These are phyloP conservation scores for Dynastes hyllus DNA, from an alignment of 2,888 invertebrate species.

Conservation along the genomic window DNA sequence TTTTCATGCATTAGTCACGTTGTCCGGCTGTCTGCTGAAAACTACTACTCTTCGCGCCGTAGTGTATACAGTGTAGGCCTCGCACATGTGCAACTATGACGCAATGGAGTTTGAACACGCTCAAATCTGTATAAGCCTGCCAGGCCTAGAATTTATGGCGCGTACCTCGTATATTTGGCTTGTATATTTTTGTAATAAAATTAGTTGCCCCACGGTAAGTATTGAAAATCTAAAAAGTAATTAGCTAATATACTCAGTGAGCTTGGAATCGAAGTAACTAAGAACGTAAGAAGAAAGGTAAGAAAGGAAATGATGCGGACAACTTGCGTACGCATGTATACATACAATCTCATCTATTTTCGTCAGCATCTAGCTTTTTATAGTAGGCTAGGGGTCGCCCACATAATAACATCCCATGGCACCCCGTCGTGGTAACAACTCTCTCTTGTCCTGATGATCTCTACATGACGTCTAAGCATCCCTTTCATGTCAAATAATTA, in stretches of 20 bases:
- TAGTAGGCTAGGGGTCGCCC: slow-evolving; percentile 48
- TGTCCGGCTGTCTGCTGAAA: too few relatives aligned
- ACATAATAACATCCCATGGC: slow-evolving; percentile 49
- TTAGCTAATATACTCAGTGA: neutral
- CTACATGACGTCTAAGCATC: slow-evolving; percentile 57
- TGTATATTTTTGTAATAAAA: too few relatives aligned
- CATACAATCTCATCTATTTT: slow-evolving; percentile 35
- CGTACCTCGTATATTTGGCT: too few relatives aligned
- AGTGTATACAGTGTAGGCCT: too few relatives aligned
- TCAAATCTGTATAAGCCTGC: too few relatives aligned
- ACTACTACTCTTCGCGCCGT: too few relatives aligned
- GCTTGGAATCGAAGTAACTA: neutral
- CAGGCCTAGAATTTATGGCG: too few relatives aligned
- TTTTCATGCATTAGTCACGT: too few relatives aligned
- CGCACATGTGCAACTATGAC: too few relatives aligned
- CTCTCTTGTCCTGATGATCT: slow-evolving; percentile 55
- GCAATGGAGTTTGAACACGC: too few relatives aligned
- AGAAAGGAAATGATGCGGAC: neutral
- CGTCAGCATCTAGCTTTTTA: slow-evolving; percentile 33
- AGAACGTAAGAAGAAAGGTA: neutral
- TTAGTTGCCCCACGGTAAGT: too few relatives aligned
- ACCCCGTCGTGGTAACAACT: slow-evolving; percentile 51
- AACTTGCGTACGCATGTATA: neutral
- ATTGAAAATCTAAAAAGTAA: neutral
- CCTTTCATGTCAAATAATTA: slow-evolving; percentile 57